phyloP scores from a whole-genome alignment of 1,140 invertebrate species.

The Spodoptera litura region DNA sequence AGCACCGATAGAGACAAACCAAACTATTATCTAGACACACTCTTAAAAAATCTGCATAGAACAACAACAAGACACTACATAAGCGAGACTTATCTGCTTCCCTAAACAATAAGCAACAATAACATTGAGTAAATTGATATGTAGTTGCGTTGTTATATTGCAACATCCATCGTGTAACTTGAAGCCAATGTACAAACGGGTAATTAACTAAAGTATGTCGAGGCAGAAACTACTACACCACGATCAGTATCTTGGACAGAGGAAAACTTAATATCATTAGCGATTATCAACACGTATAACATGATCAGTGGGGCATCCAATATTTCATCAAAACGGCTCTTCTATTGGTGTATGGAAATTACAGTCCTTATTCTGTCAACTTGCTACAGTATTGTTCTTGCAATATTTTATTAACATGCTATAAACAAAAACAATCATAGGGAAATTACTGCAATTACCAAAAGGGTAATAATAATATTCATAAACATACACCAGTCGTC shows the following conservation, averaged over 20 bases:
- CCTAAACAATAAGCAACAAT: slow-evolving; percentile 19
- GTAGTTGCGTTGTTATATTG: slow-evolving; percentile 33
- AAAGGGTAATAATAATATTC: no score
- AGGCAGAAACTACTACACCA: slow-evolving; percentile 33
- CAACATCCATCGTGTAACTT: slow-evolving; percentile 35
- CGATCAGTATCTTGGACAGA: slow-evolving; percentile 37
- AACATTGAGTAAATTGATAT: slow-evolving; percentile 34
- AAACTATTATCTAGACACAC: no score
- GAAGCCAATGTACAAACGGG: slow-evolving; percentile 39
- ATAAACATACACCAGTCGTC: no score
- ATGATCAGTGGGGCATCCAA: slow-evolving; percentile 3
- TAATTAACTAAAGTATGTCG: slow-evolving; percentile 46
- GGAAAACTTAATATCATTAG: slow-evolving; percentile 32
- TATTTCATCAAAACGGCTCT: slow-evolving; percentile 14
- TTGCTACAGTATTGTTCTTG: no score
- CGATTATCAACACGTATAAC: slow-evolving; percentile 17
- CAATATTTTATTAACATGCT: no score
- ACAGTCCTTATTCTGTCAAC: no score
- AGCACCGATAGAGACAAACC: no score
- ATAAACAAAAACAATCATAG: background rate
- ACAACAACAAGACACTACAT: background rate
- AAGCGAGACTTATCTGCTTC: background rate
- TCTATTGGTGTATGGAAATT: background rate
- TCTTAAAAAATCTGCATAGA: no score
- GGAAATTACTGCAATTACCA: background rate